Evolutionary conservation across 1,140 invertebrate genomes (phyloP).

Genomic region (Tetragnatha versicolor): DNA sequence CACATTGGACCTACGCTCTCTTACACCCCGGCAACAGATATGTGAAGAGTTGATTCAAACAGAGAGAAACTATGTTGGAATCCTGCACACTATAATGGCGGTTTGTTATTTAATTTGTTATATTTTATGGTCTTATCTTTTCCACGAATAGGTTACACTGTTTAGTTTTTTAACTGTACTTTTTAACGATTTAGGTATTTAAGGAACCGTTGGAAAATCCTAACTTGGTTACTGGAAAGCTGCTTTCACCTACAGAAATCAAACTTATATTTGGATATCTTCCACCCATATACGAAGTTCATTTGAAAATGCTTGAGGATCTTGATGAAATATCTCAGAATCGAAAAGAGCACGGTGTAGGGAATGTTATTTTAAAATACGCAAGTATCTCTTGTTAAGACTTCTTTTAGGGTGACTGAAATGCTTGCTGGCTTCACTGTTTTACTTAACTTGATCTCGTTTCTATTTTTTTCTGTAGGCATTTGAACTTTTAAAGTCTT

Average conservation of each 20-base stretch:
- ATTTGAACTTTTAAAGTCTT: slow-evolving; percentile 81
- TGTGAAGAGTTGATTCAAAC: slow-evolving; percentile 94
- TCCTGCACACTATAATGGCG: slow-evolving; percentile 89
- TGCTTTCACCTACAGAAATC: slow-evolving; percentile 89
- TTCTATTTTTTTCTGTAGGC: slow-evolving; percentile 62
- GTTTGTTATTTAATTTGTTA: no score
- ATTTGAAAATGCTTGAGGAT: slow-evolving; percentile 83
- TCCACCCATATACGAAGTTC: slow-evolving; percentile 90
- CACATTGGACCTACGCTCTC: slow-evolving; percentile 64
- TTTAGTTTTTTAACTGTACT: no score
- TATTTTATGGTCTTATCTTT: no score
- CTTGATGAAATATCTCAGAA: slow-evolving; percentile 72
- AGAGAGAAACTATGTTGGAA: slow-evolving; percentile 95
- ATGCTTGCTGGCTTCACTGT: no score
- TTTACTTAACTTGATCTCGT: neutral
- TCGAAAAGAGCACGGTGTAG: slow-evolving; percentile 83
- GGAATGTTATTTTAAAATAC: slow-evolving; percentile 86
- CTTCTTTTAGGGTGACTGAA: no score
- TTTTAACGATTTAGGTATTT: slow-evolving; percentile 81
- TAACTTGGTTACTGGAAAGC: slow-evolving; percentile 75
- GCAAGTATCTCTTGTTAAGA: slow-evolving; percentile 64
- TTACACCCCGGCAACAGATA: slow-evolving; percentile 82
- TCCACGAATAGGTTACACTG: no score
- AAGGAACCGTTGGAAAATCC: slow-evolving; percentile 89
- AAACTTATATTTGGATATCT: slow-evolving; percentile 97